These are phyloP conservation scores for Epizoanthus rinbou DNA, from an alignment of 92 coral and sea anemone species.

Conservation along the genomic window DNA sequence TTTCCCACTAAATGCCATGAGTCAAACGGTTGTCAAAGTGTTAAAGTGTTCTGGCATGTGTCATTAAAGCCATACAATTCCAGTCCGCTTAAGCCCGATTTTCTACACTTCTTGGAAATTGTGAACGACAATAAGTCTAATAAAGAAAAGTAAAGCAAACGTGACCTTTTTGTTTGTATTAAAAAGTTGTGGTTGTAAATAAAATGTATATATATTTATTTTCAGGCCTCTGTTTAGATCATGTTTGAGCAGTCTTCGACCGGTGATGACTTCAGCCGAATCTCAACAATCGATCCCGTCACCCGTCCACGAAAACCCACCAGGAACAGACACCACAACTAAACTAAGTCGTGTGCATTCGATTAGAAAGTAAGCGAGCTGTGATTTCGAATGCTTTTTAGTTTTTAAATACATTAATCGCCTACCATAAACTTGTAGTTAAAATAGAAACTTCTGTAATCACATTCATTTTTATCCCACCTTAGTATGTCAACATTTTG, in stretches of 20 bases:
- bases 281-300: conserved; percentile 29
- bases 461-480: background rate
- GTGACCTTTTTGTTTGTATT: too few species aligned
- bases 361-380: conserved; percentile 69
- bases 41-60: background rate
- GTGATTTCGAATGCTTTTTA: background rate
- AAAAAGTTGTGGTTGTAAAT: background rate
- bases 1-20: background rate
- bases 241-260: conserved; percentile 18
- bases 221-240: conserved; percentile 37
- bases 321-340: conserved; percentile 20
- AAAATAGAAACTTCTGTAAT: background rate
- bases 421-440: background rate
- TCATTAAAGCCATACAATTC: background rate
- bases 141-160: background rate
- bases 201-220: background rate
- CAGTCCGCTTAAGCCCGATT: background rate
- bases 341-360: conserved; percentile 68
- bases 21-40: background rate
- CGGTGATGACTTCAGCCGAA: conserved; percentile 1
- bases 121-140: background rate
- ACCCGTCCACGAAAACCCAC: conserved; percentile 22
- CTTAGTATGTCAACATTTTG: background rate
- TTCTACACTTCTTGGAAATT: background rate
- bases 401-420: background rate